These are phyloP conservation scores for Chloebia gouldiae DNA, from an alignment of 2,113 vertebrate species.

Conservation along the genomic window DNA sequence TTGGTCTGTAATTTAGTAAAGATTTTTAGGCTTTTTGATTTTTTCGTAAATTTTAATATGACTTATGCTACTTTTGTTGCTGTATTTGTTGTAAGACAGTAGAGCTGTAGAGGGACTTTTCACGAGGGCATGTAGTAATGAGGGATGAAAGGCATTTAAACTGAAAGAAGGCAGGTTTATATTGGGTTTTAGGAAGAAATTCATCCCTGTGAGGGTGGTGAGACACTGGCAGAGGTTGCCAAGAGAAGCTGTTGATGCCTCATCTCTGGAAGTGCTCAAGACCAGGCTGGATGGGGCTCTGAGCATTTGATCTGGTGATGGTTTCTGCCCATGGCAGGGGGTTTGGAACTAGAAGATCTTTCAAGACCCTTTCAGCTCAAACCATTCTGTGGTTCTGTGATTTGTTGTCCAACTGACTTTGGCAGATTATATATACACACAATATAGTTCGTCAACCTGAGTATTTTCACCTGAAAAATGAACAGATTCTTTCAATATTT, in stretches of 20 bases:
- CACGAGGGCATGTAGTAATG: rapidly evolving
- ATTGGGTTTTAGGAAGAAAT: not conserved
- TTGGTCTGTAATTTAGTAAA: not conserved
- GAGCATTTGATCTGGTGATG: not conserved
- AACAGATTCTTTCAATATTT: not conserved
- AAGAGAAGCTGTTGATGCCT: not conserved
- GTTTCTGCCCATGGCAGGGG: not conserved
- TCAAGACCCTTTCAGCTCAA: not conserved
- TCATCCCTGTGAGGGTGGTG: not conserved
- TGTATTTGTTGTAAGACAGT: not conserved
- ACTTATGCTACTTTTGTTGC: not conserved
- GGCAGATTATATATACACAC: not conserved
- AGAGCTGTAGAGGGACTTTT: not conserved
- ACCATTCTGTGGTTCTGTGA: not conserved
- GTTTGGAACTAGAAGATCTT: not conserved
- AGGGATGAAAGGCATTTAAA: not conserved
- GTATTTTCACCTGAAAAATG: not conserved
- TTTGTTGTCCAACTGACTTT: not conserved
- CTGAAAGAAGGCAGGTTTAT: not conserved
- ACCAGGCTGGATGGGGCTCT: rapidly evolving
- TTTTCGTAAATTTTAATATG: not conserved
- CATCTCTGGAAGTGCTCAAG: not conserved
- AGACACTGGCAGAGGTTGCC: not conserved
- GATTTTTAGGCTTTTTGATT: not conserved
- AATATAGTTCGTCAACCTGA: not conserved